Base-by-base conservation (phyloP, 2,888 invertebrate genomes). In the Drosophila anceps region DNA sequence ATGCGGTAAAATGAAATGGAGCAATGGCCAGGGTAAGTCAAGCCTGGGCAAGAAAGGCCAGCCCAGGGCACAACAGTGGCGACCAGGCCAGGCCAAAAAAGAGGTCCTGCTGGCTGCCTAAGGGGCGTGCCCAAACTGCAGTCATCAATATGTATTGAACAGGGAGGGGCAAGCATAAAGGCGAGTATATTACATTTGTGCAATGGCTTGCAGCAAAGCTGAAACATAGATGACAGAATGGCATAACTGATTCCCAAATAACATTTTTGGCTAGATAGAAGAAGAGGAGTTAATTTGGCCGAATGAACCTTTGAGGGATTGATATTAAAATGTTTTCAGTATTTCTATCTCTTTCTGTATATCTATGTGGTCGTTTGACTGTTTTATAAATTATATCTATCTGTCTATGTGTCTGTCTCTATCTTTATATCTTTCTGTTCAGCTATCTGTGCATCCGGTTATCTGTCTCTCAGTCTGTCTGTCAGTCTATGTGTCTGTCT, bases 1-100 rank as follows among this genome's bases (percentile, higher is more conserved):
- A 87, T 87, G 83, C 83, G 70, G 73, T 74, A 73, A 79, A 79
- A 82, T 82, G 76, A 81, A 82, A 75, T 71, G 70, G 82, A 72
- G 72, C 79, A 73, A 53, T 55, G 71, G 43, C 57, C 43, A 57
- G 37, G 39, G 33, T 29, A 54, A 48, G 48, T 48, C 48, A 48
- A 48, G 48, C 48, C 48, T 31, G 48, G 48, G 48, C 48, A 48
- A 48, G 48, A 18, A 48, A 48, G 48, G 29, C 48, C 48, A 31
- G 29, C 48, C 29, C 29, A 29, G 18, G n/a, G 29, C 48, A 27
- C 46, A 48, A 15, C 15, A 4, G 13, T 13, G 44, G 7, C 2
- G 18, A 10, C 15, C 35, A 24, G n/a, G n/a, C 29, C 53, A 48
- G 53, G 39, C 46, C 70, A 50, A 62, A 63, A 54, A 55, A 53